Evolutionary conservation across 2,797 vertebrate genomes (phyloP).

Genomic region (Ambastaia sidthimunki): DNA sequence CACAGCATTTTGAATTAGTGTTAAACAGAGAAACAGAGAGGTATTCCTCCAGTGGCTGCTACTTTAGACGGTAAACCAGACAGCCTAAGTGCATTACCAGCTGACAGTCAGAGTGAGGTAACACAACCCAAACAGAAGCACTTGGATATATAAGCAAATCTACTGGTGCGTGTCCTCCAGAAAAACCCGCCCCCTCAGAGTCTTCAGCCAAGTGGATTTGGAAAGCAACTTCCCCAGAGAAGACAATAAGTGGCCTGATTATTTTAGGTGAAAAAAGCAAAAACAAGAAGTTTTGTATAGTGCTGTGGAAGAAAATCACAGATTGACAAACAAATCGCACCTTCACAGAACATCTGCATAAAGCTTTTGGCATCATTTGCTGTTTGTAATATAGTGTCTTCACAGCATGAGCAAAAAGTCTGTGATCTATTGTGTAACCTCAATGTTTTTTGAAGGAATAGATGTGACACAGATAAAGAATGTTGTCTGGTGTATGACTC

Average conservation of each 20-base stretch:
- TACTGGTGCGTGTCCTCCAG: slow-evolving; percentile 28
- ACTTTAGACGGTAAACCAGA: slow-evolving; percentile 34
- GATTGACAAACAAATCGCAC: no score
- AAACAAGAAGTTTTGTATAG: no score
- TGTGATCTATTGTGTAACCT: not conserved
- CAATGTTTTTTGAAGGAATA: slow-evolving; percentile 32
- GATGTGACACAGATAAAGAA: slow-evolving; percentile 58
- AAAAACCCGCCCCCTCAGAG: not conserved
- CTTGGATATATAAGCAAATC: slow-evolving; percentile 34
- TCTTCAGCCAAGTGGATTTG: not conserved
- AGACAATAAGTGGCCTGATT: not conserved
- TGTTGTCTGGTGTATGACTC: slow-evolving; percentile 58
- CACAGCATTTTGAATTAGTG: slow-evolving; percentile 3
- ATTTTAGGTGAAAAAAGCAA: no score
- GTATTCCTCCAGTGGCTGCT: not conserved
- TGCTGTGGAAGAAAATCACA: not conserved
- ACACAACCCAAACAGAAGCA: slow-evolving; percentile 30
- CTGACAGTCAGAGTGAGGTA: slow-evolving; percentile 30
- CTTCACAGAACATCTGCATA: no score
- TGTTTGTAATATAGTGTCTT: slow-evolving; percentile 3
- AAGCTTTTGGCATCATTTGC: no score
- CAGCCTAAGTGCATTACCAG: slow-evolving; percentile 52
- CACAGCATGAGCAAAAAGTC: slow-evolving; percentile 5
- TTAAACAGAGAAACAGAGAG: slow-evolving; percentile 6
- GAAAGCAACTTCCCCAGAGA: not conserved